phyloP scores from a whole-genome alignment of 2,888 invertebrate genomes.

The Diplazon laetatorius region DNA sequence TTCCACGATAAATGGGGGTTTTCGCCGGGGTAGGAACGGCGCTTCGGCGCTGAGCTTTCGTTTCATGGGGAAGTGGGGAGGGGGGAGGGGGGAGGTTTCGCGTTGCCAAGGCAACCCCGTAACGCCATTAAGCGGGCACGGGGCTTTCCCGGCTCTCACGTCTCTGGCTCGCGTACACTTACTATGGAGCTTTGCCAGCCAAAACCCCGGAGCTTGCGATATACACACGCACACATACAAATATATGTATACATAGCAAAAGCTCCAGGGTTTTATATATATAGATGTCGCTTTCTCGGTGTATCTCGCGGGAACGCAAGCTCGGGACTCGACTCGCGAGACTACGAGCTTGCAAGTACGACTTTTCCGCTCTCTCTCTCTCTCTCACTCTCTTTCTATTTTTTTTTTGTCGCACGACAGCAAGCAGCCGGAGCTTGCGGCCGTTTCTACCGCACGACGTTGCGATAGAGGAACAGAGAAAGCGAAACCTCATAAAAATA shows the following conservation, averaged over 20 bases:
- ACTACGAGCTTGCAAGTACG: conserved; percentile 4
- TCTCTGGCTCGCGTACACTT: conserved; percentile 47
- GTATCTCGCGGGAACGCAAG: conserved; percentile 20
- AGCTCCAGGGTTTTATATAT: too few relatives aligned
- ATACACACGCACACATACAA: too few relatives aligned
- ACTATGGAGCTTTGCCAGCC: conserved; percentile 50
- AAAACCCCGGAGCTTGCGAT: conserved; percentile 7
- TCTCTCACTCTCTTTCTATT: not conserved
- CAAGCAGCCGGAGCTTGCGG: conserved; percentile 47
- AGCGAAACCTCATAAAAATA: conserved; percentile 80
- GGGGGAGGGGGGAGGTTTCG: too few relatives aligned
- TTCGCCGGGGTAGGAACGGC: conserved; percentile 71
- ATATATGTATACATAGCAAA: too few relatives aligned
- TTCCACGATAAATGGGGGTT: conserved; percentile 82
- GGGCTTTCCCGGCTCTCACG: conserved; percentile 68
- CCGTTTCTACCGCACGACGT: conserved; percentile 64
- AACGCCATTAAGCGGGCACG: conserved; percentile 81
- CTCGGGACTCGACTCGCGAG: conserved; percentile 13
- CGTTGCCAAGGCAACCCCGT: conserved; percentile 81
- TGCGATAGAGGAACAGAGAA: conserved; percentile 34
- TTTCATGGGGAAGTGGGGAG: too few relatives aligned
- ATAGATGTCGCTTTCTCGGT: not conserved
- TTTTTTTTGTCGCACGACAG: conserved; percentile 24
- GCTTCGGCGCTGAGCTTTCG: conserved; percentile 67
- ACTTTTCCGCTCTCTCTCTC: not conserved